Base-by-base conservation (phyloP, 2,888 invertebrate species). In the Biston betularia region DNA sequence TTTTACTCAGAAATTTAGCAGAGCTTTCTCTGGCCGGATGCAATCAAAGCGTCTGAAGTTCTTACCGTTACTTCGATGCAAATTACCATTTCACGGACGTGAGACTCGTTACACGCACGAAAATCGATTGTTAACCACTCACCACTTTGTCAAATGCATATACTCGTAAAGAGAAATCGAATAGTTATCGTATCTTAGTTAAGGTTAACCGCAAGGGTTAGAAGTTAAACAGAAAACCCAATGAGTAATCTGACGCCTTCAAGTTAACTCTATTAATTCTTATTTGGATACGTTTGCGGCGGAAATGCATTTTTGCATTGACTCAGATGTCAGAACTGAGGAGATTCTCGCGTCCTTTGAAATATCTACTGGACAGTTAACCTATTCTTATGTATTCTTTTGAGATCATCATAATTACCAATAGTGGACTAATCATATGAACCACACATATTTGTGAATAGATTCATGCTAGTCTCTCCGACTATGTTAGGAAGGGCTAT, bases 181-280 rank as follows among this genome's bases (percentile, higher is more conserved):
- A 64, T 61, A 60, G 57, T 54, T 49, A 50, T 33, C 12, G 55
- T 59, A 60, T 24, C 10, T 65, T 48, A 55, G 52, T 46, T 62
- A 55, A 42, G 42, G 58, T 68, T 69, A 66, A 70, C 73, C 71
- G 53, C 73, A 70, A 71, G 64, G 64, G 59, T 72, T 62, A 65
- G 60, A 45, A 58, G 62, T 62, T 64, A 60, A 74, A 64, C 61
- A 69, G 68, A 69, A 71, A 71, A 55, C 62, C 74, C 71, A 69
- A 55, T 62, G 70, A 70, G 61, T 59, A 70, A 71, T 60, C 38
- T n/a, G 54, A 68, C 12, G 15, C 65, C 69, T 64, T 68, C 69
- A 64, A 64, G 58, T 40, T 54, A 58, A n/a, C 48, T 58, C 3
- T 48, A 52, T 42, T 44, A 58, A 48, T 45, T 54, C 33, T 42